Conservation (phyloP, 23 tunicate genomes). For the Oikopleura albicans region DNA sequence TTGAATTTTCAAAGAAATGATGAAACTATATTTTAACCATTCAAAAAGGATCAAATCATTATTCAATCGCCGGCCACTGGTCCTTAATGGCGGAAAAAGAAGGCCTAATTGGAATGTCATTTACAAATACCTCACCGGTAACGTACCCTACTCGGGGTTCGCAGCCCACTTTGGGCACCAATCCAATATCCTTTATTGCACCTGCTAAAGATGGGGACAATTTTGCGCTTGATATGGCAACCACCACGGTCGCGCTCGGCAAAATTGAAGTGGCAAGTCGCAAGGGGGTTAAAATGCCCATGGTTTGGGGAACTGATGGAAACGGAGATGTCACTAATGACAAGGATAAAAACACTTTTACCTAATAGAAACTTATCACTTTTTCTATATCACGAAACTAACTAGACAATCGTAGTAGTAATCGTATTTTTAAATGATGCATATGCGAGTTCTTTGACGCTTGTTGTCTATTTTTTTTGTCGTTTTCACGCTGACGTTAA, state of each 20-base stretch:
- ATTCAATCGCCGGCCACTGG: constrained; percentile 82
- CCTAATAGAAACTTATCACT: no score
- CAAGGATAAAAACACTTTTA: constrained; percentile 33
- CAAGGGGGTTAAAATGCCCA: no score
- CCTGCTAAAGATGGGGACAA: constrained; percentile 32
- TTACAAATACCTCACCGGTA: constrained; percentile 48
- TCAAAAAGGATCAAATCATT: constrained; percentile 68
- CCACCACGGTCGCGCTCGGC: constrained; percentile 53
- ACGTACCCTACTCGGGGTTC: constrained; percentile 20
- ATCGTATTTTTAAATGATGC: no score
- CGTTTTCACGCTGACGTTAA: no score
- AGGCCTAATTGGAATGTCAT: constrained; percentile 53
- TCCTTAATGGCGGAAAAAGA: constrained; percentile 46
- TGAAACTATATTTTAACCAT: no score
- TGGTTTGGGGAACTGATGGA: constrained; percentile 79
- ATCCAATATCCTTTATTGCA: constrained; percentile 47
- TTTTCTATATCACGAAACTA: no score
- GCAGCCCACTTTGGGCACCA: constrained; percentile 29
- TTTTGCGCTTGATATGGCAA: constrained; percentile 73
- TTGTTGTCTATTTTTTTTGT: no score
- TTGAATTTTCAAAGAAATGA: no score
- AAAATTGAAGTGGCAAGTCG: constrained; percentile 43
- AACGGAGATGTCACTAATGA: constrained; percentile 50
- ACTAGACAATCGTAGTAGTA: no score
- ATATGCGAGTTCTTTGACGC: no score